Base-by-base conservation (phyloP, 2,113 vertebrate genomes). In the Alces alces region DNA sequence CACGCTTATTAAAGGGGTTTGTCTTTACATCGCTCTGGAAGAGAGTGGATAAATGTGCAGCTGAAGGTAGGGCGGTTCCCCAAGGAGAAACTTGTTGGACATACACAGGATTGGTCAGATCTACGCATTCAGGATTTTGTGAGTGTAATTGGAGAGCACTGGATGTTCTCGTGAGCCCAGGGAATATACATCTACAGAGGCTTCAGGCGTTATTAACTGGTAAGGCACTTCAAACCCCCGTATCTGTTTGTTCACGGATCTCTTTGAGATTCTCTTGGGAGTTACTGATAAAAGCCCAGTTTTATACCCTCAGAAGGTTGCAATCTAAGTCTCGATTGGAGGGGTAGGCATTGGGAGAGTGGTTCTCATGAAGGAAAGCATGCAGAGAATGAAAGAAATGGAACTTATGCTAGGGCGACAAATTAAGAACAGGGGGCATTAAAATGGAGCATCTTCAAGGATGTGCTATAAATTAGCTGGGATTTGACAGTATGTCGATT, bases 181-280 rank as follows among this genome's bases (percentile, higher is more conserved):
- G 14, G 47, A 76, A 30, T n/a, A 79, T 21, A 79, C 28, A 36
- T 58, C 64, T 52, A 50, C 61, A 16, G 36, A 60, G 39, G 43
- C 76, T 66, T 25, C 58, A 30, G 61, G 43, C 19, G 13, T 50
- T 55, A 57, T 11, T 2, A 43, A 52, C 73, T 43, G 57, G 12
- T 23, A 25, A 50, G 66, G 60, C 33, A 28, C 21, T 91, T 55
- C 2, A 27, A 70, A 70, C 27, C 2, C 2, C 30, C 7, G 14
- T 36, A 25, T 76, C 89, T 95, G 89, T 84, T 95, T 93, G 36
- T 88, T 92, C n/a, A 12, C 47, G 23, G n/a, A 90, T 50, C 33
- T 76, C 87, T 52, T 83, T 78, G 23, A 28, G 27, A 6, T 60
- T 85, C 76, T 43, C 36, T 30, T 13, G 88, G 93, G 85, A 95